phyloP scores from a whole-genome alignment of 2,888 invertebrate genomes.

The Cheilosia soror region DNA sequence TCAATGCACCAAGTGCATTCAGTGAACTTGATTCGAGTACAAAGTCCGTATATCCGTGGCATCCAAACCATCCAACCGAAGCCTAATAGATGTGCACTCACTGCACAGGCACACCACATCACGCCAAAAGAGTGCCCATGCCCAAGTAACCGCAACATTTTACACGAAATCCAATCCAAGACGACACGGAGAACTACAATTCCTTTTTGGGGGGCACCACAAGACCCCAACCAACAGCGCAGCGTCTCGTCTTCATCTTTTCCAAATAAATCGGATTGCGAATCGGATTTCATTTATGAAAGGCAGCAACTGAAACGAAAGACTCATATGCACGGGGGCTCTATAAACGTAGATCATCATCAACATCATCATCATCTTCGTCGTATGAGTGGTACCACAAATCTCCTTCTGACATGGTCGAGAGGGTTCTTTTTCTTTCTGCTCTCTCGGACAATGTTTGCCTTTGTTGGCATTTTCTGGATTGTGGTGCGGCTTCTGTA shows the following conservation, averaged over 20 bases:
- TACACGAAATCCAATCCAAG: slow-evolving; percentile 70
- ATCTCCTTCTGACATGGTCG: slow-evolving; percentile 69
- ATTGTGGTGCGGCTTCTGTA: slow-evolving; percentile 62
- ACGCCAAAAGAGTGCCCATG: slow-evolving; percentile 66
- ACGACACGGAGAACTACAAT: slow-evolving; percentile 44
- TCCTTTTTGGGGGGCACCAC: slow-evolving; percentile 35
- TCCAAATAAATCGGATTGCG: slow-evolving; percentile 42
- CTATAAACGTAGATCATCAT: slow-evolving; percentile 48
- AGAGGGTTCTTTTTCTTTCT: slow-evolving; percentile 38
- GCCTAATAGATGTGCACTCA: slow-evolving; percentile 36
- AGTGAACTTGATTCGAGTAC: slow-evolving; percentile 65
- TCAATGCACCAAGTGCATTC: slow-evolving; percentile 62
- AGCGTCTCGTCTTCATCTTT: background rate
- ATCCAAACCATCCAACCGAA: slow-evolving; percentile 24
- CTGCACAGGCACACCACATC: slow-evolving; percentile 11
- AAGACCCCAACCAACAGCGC: slow-evolving; percentile 21
- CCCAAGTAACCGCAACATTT: slow-evolving; percentile 69
- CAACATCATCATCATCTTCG: slow-evolving; percentile 32
- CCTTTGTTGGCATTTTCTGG: slow-evolving; percentile 61
- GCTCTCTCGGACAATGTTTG: slow-evolving; percentile 52
- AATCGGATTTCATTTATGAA: slow-evolving; percentile 66
- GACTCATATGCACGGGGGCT: slow-evolving; percentile 28
- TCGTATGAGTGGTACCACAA: slow-evolving; percentile 28
- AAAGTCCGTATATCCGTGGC: slow-evolving; percentile 17
- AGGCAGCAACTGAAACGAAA: slow-evolving; percentile 65